Evolutionary conservation across 2,797 vertebrate genomes (phyloP).

Genomic region (Hozukius guyotensis): DNA sequence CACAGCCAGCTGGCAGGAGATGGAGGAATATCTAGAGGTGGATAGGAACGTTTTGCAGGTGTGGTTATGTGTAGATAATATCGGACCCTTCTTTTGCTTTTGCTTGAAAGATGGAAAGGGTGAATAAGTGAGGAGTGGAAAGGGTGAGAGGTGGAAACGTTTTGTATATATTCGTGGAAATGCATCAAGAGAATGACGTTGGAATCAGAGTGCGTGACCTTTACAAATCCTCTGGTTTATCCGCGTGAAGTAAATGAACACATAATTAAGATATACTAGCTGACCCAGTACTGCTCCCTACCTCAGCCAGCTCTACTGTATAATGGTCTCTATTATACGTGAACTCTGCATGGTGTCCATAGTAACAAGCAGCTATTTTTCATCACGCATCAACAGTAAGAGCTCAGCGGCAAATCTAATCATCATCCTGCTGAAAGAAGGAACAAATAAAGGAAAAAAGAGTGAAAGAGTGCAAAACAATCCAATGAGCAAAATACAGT

Average conservation of each 20-base stretch:
- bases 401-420: background rate
- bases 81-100: background rate
- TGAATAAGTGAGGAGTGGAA: background rate
- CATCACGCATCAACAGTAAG: background rate
- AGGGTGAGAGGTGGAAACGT: background rate
- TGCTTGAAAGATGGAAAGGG: background rate
- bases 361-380: slow-evolving; percentile 17
- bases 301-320: background rate
- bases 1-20: slow-evolving; percentile 9
- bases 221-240: background rate
- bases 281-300: background rate
- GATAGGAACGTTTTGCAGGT: background rate
- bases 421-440: background rate
- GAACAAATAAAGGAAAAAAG: background rate
- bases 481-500: background rate
- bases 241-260: background rate
- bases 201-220: background rate
- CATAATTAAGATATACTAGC: background rate
- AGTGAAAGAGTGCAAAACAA: background rate
- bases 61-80: background rate
- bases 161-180: background rate
- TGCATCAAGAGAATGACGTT: background rate
- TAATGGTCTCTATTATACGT: background rate
- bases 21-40: background rate
- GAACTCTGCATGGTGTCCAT: slow-evolving; percentile 21